Evolutionary conservation across 1,140 invertebrate species (phyloP), one percentile per base, ranked within the genome.

Genomic region (Phymastichus coffea): DNA sequence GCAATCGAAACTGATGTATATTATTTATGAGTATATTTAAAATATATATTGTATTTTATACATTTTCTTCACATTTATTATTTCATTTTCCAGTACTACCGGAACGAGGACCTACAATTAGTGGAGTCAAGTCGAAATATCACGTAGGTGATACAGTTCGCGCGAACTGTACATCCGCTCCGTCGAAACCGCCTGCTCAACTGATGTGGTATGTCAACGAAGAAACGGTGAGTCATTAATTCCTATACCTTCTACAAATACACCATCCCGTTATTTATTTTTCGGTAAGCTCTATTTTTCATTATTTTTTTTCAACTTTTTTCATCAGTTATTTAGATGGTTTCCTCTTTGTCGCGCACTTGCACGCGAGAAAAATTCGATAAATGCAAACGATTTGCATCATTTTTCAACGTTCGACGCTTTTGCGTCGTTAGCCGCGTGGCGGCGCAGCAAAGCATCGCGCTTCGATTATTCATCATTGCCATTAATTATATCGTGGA

Each of bases 131-230:
- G 53, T 83, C 87, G 0, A 85, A 89, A 33, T 94, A 94, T 78
- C 88, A 91, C 66, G 84, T 90, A 14, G 92, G 90, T 3, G 92
- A 94, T 66, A 80, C 83, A 9, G 89, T 94, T 12, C 83, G 86
- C 19, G 87, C 94, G 14, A 92, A 92, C 74, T 94, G 92, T 76
- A 92, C 91, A 12, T 92, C 91, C 12, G 87, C 87, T 12, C 80
- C 85, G 63, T 94, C 91, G 10, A 87, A 92, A 68, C 92, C 92
- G 1, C 89, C 90, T 0, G 91, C 91, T 10, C 85, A 89, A 61
- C 83, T 95, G 25, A 85, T 85, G 35, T 95, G 93, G 93, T 91
- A 89, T 74, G 90, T 95, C 70, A 95, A 95, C 70, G 90, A 90
- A 30, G 88, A 93, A 66, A 86, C 86, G 66, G 90, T 90, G 68